These are phyloP conservation scores for Drosophila recens DNA, from an alignment of 2,888 invertebrate genomes.

Conservation along the genomic window DNA sequence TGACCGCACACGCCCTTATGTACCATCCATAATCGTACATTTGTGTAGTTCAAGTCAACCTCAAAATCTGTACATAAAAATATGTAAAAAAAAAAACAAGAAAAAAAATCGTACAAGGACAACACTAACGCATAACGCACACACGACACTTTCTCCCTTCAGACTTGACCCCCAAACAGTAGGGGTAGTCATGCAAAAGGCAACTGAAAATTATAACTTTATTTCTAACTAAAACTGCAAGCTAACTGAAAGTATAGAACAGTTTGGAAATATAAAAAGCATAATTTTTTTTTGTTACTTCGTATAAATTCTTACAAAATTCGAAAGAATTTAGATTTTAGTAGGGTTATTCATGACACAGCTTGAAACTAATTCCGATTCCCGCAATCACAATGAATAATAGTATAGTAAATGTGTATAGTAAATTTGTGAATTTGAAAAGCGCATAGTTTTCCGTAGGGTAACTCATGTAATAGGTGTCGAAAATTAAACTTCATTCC, in stretches of 20 bases:
- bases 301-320: background rate
- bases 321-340: background rate
- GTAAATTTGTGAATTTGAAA: background rate
- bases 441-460: conserved; percentile 7
- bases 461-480: background rate
- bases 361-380: background rate
- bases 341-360: background rate
- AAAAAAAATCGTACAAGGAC: conserved; percentile 44
- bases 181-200: conserved; percentile 46
- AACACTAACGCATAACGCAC: conserved; percentile 40
- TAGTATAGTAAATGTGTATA: no score
- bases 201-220: background rate
- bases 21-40: conserved; percentile 1
- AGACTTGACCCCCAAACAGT: conserved; percentile 14
- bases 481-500: conserved; percentile 24
- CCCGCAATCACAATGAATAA: background rate
- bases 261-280: no score
- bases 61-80: conserved; percentile 2
- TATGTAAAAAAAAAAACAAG: background rate
- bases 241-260: background rate
- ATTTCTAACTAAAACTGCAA: background rate
- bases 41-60: conserved; percentile 3
- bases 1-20: conserved; percentile 21
- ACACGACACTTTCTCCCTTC: conserved; percentile 21
- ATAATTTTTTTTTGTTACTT: no score